phyloP scores from a whole-genome alignment of 2,113 vertebrate species.

The Diadophis punctatus region DNA sequence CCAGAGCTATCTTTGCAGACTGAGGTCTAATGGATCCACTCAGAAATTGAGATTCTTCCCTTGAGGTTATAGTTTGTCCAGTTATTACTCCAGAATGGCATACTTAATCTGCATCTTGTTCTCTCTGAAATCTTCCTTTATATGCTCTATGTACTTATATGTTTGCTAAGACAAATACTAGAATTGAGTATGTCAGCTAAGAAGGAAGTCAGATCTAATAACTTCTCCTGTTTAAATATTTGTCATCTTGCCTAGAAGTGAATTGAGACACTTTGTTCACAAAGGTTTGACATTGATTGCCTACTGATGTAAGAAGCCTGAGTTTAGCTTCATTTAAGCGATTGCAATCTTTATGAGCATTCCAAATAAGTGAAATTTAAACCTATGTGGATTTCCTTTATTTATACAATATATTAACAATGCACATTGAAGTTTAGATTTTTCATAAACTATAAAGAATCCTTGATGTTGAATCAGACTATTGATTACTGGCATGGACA shows the following conservation, averaged over 20 bases:
- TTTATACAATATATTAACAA: neutral
- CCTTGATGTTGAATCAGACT: neutral
- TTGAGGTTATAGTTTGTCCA: conserved; percentile 9
- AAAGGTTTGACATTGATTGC: neutral
- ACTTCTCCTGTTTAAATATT: neutral
- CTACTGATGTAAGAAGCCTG: neutral
- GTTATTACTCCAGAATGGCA: conserved; percentile 18
- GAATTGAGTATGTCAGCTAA: neutral
- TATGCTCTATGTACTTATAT: neutral
- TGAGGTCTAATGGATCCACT: conserved; percentile 20
- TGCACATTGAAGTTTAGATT: neutral
- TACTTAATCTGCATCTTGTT: conserved; percentile 1
- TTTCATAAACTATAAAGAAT: neutral
- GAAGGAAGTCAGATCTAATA: neutral
- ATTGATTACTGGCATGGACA: neutral
- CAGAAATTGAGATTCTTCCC: conserved; percentile 15
- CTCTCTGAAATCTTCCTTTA: neutral
- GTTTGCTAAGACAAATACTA: neutral
- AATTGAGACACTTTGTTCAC: neutral
- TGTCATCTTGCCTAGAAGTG: neutral
- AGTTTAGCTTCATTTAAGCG: neutral
- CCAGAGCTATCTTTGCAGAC: neutral
- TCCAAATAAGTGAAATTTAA: neutral
- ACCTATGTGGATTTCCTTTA: neutral
- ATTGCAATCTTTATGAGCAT: neutral